Evolutionary conservation across 2,113 vertebrate species (phyloP), one percentile per base, ranked within the genome.

Genomic region (Seriola quinqueradiata): DNA sequence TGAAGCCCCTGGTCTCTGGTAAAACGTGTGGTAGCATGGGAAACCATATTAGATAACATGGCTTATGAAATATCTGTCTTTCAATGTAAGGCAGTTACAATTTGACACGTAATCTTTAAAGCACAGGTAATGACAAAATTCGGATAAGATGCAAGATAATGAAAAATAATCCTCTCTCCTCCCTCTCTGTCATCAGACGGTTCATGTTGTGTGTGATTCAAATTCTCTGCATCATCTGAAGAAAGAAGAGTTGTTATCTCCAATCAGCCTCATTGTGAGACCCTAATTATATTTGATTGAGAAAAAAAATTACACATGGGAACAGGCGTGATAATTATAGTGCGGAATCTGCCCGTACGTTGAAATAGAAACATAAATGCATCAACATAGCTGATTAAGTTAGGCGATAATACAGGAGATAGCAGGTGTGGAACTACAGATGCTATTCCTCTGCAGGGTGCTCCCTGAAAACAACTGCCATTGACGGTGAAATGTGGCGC

Each of bases 261-360:
- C 89, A 93, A 92, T 93, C 92, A 91, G 72, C 40, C 48, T 89
- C 77, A 70, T 92, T 89, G 85, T 88, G 85, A 81, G 70, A 42
- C 61, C 63, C 72, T 90, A 86, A 92, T 93, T 92, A 90, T 75
- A 70, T 83, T 87, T 90, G 92, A 94, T 91, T 91, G 84, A 83
- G 79, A 64, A 19, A 58, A 76, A 73, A 89, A 87, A 76, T 38
- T 54, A 63, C 69, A 74, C 81, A 81, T 32, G 42, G 84, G 73
- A 84, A 72, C 77, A 61, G 70, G 63, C 17, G n/a, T 40, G 75
- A 90, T 93, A 90, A 92, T 94, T 90, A 89, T 34, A 79, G 57
- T 55, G 75, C 69, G 23, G 67, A 69, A 86, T 89, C 72, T 87
- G 78, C 52, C 36, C 1, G 10, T 64, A 64, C 13, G 2, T 70